Conservation (phyloP, 2,113 vertebrate species). For the Chaetodon auriga region DNA sequence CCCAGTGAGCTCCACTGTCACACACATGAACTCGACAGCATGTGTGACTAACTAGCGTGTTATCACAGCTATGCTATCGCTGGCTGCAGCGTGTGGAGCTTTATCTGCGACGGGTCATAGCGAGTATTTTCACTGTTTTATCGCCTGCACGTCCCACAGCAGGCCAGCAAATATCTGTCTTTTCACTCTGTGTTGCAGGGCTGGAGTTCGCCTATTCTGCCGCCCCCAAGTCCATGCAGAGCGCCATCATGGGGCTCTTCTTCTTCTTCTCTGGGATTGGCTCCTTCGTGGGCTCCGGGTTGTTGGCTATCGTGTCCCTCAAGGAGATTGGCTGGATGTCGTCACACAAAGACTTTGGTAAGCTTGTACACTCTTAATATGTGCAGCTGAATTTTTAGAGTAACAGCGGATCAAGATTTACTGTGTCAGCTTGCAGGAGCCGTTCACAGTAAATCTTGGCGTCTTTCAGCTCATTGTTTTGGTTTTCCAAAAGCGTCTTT, state of each 20-base stretch:
- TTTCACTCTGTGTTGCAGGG: conserved; percentile 81
- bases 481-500: not conserved
- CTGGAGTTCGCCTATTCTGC: conserved; percentile 98
- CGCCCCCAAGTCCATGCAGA: conserved; percentile 97
- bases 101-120: too few relatives aligned
- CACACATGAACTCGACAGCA: too few relatives aligned
- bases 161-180: conserved; percentile 1
- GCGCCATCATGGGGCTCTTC: conserved; percentile 97
- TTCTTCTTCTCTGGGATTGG: conserved; percentile 98
- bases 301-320: conserved; percentile 92
- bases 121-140: not conserved
- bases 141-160: not conserved
- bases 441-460: too few relatives aligned
- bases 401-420: too few relatives aligned
- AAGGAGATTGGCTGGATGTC: conserved; percentile 96
- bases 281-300: conserved; percentile 95
- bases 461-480: not conserved
- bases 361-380: conserved; percentile 34
- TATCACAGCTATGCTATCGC: not conserved
- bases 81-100: not conserved
- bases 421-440: too few relatives aligned
- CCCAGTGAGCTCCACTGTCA: not conserved
- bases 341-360: conserved; percentile 93
- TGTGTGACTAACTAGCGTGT: not conserved
- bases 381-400: too few relatives aligned